These are phyloP conservation scores for Pegoplata infirma DNA, from an alignment of 2,888 invertebrate species.

Conservation along the genomic window DNA sequence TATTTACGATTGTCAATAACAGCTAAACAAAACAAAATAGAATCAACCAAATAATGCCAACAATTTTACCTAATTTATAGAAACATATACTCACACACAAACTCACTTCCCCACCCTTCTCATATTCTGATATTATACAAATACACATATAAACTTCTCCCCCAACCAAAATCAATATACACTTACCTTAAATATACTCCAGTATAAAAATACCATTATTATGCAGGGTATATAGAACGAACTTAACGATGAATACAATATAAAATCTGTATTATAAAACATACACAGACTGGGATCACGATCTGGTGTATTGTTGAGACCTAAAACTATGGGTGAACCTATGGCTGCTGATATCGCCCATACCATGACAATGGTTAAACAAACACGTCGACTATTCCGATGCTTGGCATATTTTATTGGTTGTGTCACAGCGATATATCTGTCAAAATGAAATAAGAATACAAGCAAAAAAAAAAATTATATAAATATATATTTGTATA, in stretches of 20 bases:
- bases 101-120: neutral
- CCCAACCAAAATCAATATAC: neutral
- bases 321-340: conserved; percentile 96
- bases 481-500: neutral
- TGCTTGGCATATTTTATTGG: conserved; percentile 99
- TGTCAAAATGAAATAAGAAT: conserved; percentile 79
- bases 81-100: neutral
- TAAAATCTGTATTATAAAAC: conserved; percentile 98
- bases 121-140: neutral
- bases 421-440: conserved; percentile 99
- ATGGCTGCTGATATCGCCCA: conserved; percentile 98
- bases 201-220: conserved; percentile 98
- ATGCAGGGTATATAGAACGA: conserved; percentile 99
- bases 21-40: conserved; percentile 22
- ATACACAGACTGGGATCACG: conserved; percentile 91
- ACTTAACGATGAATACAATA: conserved; percentile 97
- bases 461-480: conserved; percentile 7
- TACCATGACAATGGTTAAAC: conserved; percentile 95
- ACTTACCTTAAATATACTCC: conserved; percentile 96
- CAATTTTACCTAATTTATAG: conserved; percentile 52
- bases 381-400: conserved; percentile 96
- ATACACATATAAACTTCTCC: no score
- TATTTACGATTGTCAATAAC: conserved; percentile 38
- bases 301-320: conserved; percentile 95
- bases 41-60: conserved; percentile 20